These are phyloP conservation scores for Trididemnum miniatum DNA, from an alignment of 23 tunicate species.

Conservation along the genomic window DNA sequence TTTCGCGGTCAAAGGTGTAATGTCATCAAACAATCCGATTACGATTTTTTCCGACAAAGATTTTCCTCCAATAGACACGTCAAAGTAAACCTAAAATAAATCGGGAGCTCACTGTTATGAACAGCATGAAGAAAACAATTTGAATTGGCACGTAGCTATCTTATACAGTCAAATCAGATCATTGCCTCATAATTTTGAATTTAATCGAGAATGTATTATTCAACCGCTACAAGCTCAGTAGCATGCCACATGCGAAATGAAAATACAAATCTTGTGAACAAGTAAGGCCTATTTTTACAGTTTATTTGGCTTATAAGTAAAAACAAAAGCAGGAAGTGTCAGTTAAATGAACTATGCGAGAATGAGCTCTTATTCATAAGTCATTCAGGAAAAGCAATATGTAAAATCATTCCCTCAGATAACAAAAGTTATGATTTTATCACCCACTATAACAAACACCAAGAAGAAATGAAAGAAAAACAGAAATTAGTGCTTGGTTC, in stretches of 20 bases:
- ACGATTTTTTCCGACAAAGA: conserved; percentile 40
- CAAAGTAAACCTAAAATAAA: conserved; percentile 42
- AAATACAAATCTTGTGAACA: no score
- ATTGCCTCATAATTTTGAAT: no score
- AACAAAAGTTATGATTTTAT: not conserved
- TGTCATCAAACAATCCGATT: conserved; percentile 58
- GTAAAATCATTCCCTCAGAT: not conserved
- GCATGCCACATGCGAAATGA: no score
- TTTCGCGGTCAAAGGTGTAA: conserved; percentile 63
- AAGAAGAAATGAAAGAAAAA: not conserved
- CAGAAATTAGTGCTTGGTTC: conserved; percentile 11
- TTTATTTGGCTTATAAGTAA: no score
- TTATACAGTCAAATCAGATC: no score
- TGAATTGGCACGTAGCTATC: no score
- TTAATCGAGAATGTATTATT: no score
- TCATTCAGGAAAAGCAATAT: not conserved
- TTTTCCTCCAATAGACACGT: conserved; percentile 50
- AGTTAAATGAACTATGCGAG: conserved; percentile 4
- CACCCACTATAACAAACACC: not conserved
- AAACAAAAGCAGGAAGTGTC: not conserved
- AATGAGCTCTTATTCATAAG: not conserved
- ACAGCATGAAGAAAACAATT: no score
- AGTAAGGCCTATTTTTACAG: no score
- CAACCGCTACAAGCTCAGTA: no score
- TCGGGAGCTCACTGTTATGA: no score